Base-by-base conservation (phyloP, 2,113 vertebrate genomes). In the Mirza zaza region DNA sequence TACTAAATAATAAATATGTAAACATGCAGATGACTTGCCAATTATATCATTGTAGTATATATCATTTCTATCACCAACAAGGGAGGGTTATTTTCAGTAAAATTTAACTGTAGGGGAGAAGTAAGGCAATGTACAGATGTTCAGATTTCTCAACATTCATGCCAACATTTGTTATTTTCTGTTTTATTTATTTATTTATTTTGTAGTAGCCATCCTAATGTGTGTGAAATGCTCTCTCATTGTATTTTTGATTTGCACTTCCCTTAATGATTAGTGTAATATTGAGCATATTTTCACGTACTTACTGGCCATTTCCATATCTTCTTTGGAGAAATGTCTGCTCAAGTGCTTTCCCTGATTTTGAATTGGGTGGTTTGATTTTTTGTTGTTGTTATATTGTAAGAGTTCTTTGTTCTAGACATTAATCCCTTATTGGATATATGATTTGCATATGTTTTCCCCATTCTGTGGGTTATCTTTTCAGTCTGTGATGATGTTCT, bases 371-470 rank as follows among this genome's bases (percentile, higher is more conserved):
- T 52, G 71, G 8, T 36, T 70, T 39, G 48, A 21, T 39, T 77
- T 7, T 18, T 71, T 14, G 13, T 55, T 77, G 36, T 42, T 50
- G 27, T 68, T 91, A 42, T 23, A 34, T 57, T 71, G 3, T 67
- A 59, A 52, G 75, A 87, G n/a, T 90, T 42, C 18, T 87, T 87
- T 71, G 27, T 76, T 93, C 12, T 63, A 61, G 65, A 65, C 13
- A 88, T 36, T 67, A 55, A 27, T 61, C n/a, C 76, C 57, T 76
- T 63, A 23, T 50, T 42, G 57, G 6, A 36, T 73, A 61, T 6
- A 29, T 75, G 34, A 87, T 68, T 48, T 91, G 57, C 36, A 32
- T 96, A 8, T 91, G 63, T 85, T 91, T 94, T 93, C 27, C 14
- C 71, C 34, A 57, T 91, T 95, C 50, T 81, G 8, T 65, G 70